phyloP scores from a whole-genome alignment of 2,888 invertebrate genomes.

The Drosophila hamatofila region DNA sequence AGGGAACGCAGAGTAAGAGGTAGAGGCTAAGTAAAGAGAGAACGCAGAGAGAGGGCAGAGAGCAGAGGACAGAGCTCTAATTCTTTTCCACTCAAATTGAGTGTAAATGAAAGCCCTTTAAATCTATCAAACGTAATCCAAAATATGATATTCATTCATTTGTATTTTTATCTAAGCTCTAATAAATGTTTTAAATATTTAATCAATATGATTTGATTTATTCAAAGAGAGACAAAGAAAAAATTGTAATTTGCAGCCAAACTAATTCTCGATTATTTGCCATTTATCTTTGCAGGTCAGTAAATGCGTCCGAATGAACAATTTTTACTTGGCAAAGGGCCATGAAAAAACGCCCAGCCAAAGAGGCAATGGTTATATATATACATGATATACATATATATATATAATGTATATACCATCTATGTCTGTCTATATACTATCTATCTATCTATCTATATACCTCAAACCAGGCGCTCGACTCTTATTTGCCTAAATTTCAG shows the following conservation, averaged over 20 bases:
- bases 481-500: constrained; percentile 36
- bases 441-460: constrained; percentile 2
- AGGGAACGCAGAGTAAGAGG: neutral
- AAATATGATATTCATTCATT: neutral
- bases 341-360: neutral
- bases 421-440: neutral
- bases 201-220: neutral
- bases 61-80: neutral
- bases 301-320: constrained; percentile 36
- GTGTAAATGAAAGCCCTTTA: neutral
- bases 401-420: neutral
- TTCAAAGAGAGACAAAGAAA: neutral
- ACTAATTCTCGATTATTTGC: constrained; percentile 46
- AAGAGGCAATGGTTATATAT: neutral
- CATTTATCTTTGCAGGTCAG: constrained; percentile 62
- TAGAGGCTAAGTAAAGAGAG: neutral
- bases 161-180: neutral
- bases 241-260: constrained; percentile 19
- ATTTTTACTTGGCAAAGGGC: neutral
- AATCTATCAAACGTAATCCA: neutral
- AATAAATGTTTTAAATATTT: neutral
- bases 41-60: neutral
- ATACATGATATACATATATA: neutral
- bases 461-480: constrained; percentile 2
- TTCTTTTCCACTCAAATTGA: neutral